Evolutionary conservation across 2,113 vertebrate species (phyloP).

Genomic region (Lates calcarifer): DNA sequence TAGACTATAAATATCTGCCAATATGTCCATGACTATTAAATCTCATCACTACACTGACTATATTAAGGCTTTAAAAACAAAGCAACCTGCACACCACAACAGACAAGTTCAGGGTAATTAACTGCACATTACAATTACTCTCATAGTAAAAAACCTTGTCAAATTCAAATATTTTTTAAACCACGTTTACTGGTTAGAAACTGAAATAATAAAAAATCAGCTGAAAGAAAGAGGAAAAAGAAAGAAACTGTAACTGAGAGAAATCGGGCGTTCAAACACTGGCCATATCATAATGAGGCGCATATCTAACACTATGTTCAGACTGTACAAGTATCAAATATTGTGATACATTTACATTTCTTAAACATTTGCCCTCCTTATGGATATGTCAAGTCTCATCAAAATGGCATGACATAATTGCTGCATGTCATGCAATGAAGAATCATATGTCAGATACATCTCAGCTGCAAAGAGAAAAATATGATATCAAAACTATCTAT

Average conservation of each 20-base stretch:
- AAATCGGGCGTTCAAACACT: background rate
- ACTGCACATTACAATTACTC: background rate
- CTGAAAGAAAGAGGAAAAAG: background rate
- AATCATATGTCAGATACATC: conserved; percentile 10
- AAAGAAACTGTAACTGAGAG: background rate
- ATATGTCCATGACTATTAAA: conserved; percentile 22
- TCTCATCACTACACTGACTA: background rate
- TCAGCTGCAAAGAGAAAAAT: conserved; percentile 19
- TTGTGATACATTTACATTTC: background rate
- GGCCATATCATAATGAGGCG: background rate
- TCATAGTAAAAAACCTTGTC: background rate
- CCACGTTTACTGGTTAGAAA: background rate
- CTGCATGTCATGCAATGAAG: conserved; percentile 11
- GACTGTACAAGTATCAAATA: background rate
- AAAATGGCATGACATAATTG: conserved; percentile 16
- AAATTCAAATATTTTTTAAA: background rate
- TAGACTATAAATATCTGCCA: conserved; percentile 24
- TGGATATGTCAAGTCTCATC: conserved; percentile 10
- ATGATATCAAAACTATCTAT: conserved; percentile 38
- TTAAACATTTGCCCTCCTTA: conserved; percentile 5
- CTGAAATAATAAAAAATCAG: background rate
- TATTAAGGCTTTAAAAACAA: background rate
- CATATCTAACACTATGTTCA: background rate
- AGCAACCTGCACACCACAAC: background rate
- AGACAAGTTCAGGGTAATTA: background rate